Evolutionary conservation across 2,797 vertebrate genomes (phyloP).

Genomic region (Chaunax sp.): DNA sequence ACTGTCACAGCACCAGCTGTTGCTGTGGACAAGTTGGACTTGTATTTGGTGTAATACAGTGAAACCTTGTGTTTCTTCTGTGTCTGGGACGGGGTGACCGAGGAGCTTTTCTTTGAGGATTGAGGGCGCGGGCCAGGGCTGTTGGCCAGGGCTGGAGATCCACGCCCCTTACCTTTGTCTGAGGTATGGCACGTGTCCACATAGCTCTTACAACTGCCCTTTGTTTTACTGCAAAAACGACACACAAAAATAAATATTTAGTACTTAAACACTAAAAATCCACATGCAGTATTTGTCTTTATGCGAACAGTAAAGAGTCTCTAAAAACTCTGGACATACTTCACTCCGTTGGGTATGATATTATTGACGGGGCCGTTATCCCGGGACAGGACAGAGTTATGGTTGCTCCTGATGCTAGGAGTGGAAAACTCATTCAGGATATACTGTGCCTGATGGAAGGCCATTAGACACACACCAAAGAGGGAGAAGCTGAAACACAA

Average conservation of each 20-base stretch:
- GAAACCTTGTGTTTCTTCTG: constrained; percentile 97
- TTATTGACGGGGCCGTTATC: constrained; percentile 82
- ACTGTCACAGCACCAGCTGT: constrained; percentile 41
- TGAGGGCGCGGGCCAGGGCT: constrained; percentile 86
- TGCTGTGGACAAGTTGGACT: constrained; percentile 75
- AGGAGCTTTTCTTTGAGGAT: constrained; percentile 87
- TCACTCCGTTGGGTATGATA: constrained; percentile 87
- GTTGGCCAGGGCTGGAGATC: constrained; percentile 87
- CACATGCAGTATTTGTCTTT: neutral
- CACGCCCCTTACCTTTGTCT: constrained; percentile 96
- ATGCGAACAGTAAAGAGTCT: neutral
- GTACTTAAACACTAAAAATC: constrained; percentile 3
- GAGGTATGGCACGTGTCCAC: constrained; percentile 90
- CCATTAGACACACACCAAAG: constrained; percentile 94
- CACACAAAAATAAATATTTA: constrained; percentile 1
- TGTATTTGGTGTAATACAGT: constrained; percentile 92
- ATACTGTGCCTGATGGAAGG: constrained; percentile 95
- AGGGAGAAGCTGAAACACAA: constrained; percentile 87
- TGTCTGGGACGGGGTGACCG: constrained; percentile 84
- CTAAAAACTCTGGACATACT: constrained; percentile 78
- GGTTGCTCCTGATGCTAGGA: constrained; percentile 87
- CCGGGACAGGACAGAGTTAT: constrained; percentile 83
- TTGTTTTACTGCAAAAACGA: constrained; percentile 78
- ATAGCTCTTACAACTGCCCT: constrained; percentile 94
- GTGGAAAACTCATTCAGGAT: constrained; percentile 94